phyloP scores from a whole-genome alignment of 2,797 vertebrate species.

The Benthosema pterotum region DNA sequence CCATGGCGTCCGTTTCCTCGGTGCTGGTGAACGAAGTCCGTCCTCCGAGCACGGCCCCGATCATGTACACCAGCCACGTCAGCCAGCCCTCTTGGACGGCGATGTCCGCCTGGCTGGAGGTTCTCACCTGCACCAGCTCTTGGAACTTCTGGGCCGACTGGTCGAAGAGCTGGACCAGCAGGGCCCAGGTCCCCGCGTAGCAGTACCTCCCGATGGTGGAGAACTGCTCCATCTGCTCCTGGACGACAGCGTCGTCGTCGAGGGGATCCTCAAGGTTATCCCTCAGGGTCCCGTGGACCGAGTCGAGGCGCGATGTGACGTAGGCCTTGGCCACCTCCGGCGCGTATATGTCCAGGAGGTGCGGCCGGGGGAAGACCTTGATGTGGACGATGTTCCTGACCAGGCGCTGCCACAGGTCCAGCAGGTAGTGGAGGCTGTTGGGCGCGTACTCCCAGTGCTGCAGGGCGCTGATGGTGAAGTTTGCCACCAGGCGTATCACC shows the following conservation, averaged over 20 bases:
- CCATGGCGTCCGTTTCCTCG: slow-evolving; percentile 98
- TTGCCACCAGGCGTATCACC: slow-evolving; percentile 95
- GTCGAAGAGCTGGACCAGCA: slow-evolving; percentile 96
- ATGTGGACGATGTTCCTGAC: slow-evolving; percentile 96
- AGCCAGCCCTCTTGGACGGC: slow-evolving; percentile 86
- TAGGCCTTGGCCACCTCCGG: slow-evolving; percentile 99
- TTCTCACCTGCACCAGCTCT: slow-evolving; percentile 95
- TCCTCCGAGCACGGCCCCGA: slow-evolving; percentile 95
- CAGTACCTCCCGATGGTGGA: slow-evolving; percentile 97
- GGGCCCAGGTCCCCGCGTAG: slow-evolving; percentile 96
- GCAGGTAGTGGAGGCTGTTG: slow-evolving; percentile 97
- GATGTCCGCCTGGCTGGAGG: slow-evolving; percentile 87
- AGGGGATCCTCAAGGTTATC: slow-evolving; percentile 95
- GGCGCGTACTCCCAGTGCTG: slow-evolving; percentile 99
- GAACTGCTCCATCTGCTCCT: slow-evolving; percentile 96
- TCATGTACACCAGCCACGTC: slow-evolving; percentile 97
- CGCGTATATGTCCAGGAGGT: slow-evolving; percentile 96
- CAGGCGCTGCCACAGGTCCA: slow-evolving; percentile 96
- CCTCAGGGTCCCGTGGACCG: slow-evolving; percentile 96
- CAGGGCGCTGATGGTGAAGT: slow-evolving; percentile 97
- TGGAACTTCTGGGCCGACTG: slow-evolving; percentile 96
- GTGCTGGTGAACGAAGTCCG: slow-evolving; percentile 97
- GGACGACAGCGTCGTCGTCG: slow-evolving; percentile 94
- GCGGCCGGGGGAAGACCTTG: slow-evolving; percentile 93
- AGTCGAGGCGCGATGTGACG: slow-evolving; percentile 96